phyloP scores from a whole-genome alignment of 2,113 vertebrate genomes.

The Xenopus borealis region DNA sequence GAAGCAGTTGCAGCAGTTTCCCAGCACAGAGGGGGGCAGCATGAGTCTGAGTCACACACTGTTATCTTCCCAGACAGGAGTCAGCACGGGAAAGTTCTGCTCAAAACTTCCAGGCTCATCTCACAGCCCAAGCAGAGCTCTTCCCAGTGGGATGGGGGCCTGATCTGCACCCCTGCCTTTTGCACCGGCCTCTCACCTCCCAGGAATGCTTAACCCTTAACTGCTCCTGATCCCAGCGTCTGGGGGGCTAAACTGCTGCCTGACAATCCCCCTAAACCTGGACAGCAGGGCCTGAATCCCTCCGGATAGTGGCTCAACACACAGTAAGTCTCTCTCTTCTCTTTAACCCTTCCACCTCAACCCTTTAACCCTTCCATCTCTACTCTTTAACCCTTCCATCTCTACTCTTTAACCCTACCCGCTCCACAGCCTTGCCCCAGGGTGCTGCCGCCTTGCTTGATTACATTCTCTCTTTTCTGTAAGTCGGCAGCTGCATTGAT shows the following conservation, averaged over 20 bases:
- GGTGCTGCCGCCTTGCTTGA: too few species aligned
- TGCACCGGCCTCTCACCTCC: too few species aligned
- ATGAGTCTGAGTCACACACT: neutral
- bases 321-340: neutral
- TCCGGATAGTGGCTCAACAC: neutral
- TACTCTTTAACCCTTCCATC: too few species aligned
- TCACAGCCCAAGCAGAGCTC: conserved; percentile 52
- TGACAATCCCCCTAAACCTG: conserved; percentile 57
- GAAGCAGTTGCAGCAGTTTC: too few species aligned
- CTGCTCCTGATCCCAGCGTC: conserved; percentile 88
- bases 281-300: neutral
- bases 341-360: too few species aligned
- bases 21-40: conserved; percentile 77
- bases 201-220: conserved; percentile 96
- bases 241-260: conserved; percentile 72
- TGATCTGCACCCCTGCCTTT: too few species aligned
- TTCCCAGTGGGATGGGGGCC: too few species aligned
- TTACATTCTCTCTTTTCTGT: too few species aligned
- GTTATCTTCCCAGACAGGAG: conserved; percentile 51
- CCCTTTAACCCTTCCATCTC: too few species aligned
- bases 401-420: too few species aligned
- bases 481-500: too few species aligned
- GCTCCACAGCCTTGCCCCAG: too few species aligned
- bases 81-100: conserved; percentile 59
- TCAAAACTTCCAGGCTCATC: conserved; percentile 71